Base-by-base conservation (phyloP, 2,888 invertebrate species). In the Glomeris marginata region DNA sequence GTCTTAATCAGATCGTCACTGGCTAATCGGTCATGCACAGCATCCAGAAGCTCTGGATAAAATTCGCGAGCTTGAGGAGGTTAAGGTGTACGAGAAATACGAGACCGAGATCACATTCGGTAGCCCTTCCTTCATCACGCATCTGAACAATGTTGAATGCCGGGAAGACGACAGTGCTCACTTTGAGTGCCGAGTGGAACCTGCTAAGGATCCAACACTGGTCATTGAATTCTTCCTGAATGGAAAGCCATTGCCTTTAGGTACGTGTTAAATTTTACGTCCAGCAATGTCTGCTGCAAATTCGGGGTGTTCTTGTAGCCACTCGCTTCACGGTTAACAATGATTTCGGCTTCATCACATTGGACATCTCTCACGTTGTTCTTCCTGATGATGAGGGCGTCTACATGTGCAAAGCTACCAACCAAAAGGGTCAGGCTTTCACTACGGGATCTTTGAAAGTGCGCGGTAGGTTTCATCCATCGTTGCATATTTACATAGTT, bases 331-430 rank as follows among this genome's bases (percentile, higher is more conserved):
- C 88, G 69, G 83, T 86, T 22, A 84, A 83, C 15, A 87, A 91
- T 63, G 97, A 98, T 66, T 97, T 98, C 67, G 97, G 97, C 51
- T 91, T 85, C 63, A 87, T 95, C 10, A 81, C 91, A 15, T 72
- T 99, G 60, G 92, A 94, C 63, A 77, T 94, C 55, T 79, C 75
- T 49, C 84, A 86, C 58, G 78, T 84, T 0, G 78, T 84, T 0
- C 88, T 91, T 62, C 82, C 84, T 55, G 87, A 91, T 71, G 91
- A 94, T 69, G 88, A 87, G 49, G 94, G 92, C 45, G 77, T 91
- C 55, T 87, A 88, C 60, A 87, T 84, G 33, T 87, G 87, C 63
- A 86, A 83, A 67, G 90, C 90, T 15, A 84, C 81, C 1, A 91
- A 91, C 64, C 81, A 75, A 58, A 86, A 83, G 65, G 91, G 91